Evolutionary conservation across 2,888 invertebrate species (phyloP).

Genomic region (Chesias legatella): DNA sequence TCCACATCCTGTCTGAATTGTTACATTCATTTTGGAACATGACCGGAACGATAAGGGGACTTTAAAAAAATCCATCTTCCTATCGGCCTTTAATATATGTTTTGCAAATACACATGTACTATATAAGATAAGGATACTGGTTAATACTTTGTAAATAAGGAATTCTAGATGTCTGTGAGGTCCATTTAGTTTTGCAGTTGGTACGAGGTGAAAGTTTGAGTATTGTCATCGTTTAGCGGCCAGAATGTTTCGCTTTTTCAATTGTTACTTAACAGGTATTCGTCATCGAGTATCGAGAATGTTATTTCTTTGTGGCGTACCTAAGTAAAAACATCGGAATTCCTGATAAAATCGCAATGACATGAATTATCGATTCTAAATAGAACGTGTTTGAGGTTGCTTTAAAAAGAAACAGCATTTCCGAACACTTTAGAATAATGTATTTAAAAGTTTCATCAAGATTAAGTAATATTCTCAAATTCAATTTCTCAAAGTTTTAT

Average conservation of each 20-base stretch:
- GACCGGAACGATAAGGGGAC: conserved; percentile 10
- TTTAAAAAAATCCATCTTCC: conserved; percentile 10
- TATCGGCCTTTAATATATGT: conserved; percentile 14
- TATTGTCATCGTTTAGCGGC: conserved; percentile 60
- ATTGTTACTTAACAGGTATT: conserved; percentile 72
- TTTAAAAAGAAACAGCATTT: no score
- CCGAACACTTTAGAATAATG: no score
- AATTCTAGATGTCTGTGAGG: conserved; percentile 1
- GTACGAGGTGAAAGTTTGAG: conserved; percentile 70
- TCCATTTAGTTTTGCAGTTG: conserved; percentile 43
- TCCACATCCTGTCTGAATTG: conserved; percentile 49
- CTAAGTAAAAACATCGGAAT: no score
- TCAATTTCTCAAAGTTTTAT: no score
- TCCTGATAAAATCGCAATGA: no score
- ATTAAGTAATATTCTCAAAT: no score
- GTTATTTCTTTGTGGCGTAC: no score
- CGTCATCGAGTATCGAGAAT: conserved; percentile 49
- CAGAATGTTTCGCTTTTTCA: conserved; percentile 74
- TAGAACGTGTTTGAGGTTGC: no score
- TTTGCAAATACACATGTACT: conserved; percentile 12
- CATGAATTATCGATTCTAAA: no score
- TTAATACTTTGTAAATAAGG: conserved; percentile 14
- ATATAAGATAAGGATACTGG: conserved; percentile 13
- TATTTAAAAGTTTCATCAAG: no score
- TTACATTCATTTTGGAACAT: conserved; percentile 28